Evolutionary conservation across 2,113 vertebrate species (phyloP).

Genomic region (Tiliqua scincoides): DNA sequence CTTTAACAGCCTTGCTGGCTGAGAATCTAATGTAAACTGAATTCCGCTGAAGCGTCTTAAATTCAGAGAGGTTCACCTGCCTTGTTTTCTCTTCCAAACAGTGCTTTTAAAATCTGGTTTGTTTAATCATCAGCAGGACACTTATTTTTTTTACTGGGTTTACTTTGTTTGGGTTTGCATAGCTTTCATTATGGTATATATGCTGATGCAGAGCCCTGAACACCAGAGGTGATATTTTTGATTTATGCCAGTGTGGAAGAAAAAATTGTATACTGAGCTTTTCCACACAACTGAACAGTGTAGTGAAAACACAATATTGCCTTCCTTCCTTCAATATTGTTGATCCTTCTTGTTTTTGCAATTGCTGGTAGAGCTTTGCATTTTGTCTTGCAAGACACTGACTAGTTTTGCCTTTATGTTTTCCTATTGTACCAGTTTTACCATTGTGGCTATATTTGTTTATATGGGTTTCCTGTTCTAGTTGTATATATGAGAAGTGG

Average conservation of each 20-base stretch:
- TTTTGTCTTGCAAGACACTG: too few relatives aligned
- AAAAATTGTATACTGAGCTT: background rate
- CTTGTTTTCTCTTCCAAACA: background rate
- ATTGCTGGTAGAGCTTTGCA: background rate
- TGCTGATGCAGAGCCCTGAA: background rate
- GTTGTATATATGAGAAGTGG: too few relatives aligned
- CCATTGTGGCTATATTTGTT: too few relatives aligned
- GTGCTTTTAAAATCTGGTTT: background rate
- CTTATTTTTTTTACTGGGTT: background rate
- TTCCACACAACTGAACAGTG: background rate
- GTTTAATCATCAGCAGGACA: background rate
- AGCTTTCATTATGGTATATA: background rate
- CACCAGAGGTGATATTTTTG: background rate
- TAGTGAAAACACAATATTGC: background rate
- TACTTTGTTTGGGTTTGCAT: background rate
- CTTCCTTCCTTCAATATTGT: too few relatives aligned
- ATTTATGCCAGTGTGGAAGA: background rate
- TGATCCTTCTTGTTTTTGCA: background rate
- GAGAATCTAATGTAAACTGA: background rate
- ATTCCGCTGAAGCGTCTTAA: rapidly evolving
- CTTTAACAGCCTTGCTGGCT: background rate
- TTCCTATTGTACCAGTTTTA: too few relatives aligned
- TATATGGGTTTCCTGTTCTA: too few relatives aligned
- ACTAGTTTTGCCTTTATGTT: too few relatives aligned
- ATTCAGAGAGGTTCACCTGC: background rate